A percentile compares a stretch with the other conserved stretches of the same genome.
These are phyloP conservation scores for Ennomos quercinarius DNA, from an alignment of 2,888 invertebrate species.

Conservation along the genomic window DNA sequence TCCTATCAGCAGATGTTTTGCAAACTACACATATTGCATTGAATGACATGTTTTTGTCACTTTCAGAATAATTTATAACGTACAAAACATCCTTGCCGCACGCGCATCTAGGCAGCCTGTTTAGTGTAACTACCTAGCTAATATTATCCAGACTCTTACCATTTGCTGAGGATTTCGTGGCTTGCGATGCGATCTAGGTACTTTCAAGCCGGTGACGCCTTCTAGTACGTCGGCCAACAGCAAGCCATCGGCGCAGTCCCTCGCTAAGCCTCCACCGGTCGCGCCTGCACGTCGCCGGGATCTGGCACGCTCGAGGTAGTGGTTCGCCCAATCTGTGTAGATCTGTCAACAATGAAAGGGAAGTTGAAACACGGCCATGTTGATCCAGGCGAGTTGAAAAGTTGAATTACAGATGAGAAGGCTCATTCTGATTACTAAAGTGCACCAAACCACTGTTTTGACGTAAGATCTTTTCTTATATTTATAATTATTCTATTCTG, in stretches of 20 bases:
- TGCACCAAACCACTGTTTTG: no score
- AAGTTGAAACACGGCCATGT: no score
- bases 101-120: no score
- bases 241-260: slow-evolving; percentile 96
- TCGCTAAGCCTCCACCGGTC: slow-evolving; percentile 89
- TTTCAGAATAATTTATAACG: no score
- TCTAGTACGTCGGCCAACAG: slow-evolving; percentile 97
- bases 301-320: slow-evolving; percentile 96
- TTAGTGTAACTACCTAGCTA: no score
- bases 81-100: no score
- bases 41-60: no score
- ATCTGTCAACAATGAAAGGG: slow-evolving; percentile 86
- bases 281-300: slow-evolving; percentile 92
- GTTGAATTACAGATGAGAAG: no score
- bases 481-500: no score
- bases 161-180: slow-evolving; percentile 96
- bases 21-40: not conserved
- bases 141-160: slow-evolving; percentile 87
- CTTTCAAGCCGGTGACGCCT: slow-evolving; percentile 93
- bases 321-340: slow-evolving; percentile 99
- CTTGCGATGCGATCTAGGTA: slow-evolving; percentile 90
- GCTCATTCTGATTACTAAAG: no score
- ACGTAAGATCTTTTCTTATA: no score
- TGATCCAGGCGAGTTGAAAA: no score
- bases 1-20: slow-evolving; percentile 7